Base-by-base conservation (phyloP, 2,797 vertebrate species). In the Paedocypris micromegethes region DNA sequence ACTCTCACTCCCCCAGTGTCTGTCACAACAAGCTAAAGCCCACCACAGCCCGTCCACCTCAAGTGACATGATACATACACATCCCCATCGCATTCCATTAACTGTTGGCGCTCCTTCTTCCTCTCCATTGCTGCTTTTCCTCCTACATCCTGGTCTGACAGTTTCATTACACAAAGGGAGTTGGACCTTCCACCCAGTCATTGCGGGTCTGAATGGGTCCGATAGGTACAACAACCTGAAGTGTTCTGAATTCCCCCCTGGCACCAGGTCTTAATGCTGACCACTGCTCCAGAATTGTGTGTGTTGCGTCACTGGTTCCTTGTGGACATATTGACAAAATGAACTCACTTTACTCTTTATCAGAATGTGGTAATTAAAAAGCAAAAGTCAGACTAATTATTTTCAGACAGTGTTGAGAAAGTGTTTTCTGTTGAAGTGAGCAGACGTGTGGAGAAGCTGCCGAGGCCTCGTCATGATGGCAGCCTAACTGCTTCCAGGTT, bases 401-500 rank as follows among this genome's bases (percentile, higher is more conserved):
- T 59, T 55, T 51, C 23, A 5, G 6, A 47, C 65, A 60, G 43
- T 51, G 62, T 52, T 4, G 57, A 62, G 63, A 66, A 59, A 38
- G 60, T 74, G 60, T 69, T 53, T 58, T 58, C 70, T 49, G 46
- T 61, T 42, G 42, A 60, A 56, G 39, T 56, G 51, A 57, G 60
- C 55, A 56, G 53, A 66, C 66, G 70, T 72, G 57, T 55, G 61
- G 68, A 74, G 40, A 66, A 62, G 54, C 69, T 57, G 59, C 54
- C 72, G 70, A 81, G 69, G 78, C 68, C 58, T 58, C 65, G 69
- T 48, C 78, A 88, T 93, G 93, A 92, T 92, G 88, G 92, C 92
- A 91, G 90, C 83, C 87, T 88, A 87, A 83, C 86, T 85, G 87
- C 75, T 87, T 90, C 89, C 86, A 88, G 88, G 90, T 94, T 93